phyloP scores from a whole-genome alignment of 2,113 vertebrate genomes.

The Amblyopsis rosae region DNA sequence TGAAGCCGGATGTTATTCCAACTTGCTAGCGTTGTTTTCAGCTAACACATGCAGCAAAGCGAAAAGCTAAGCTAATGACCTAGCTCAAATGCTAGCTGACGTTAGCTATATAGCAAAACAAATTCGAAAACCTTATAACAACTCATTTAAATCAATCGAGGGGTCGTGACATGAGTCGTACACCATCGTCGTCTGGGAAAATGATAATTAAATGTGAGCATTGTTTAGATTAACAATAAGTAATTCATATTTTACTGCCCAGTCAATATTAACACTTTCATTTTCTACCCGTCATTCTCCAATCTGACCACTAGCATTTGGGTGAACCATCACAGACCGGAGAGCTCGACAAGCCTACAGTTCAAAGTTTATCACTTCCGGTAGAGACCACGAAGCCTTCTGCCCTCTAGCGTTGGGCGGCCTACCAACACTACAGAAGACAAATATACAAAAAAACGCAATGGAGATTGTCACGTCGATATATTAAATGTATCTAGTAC shows the following conservation, averaged over 20 bases:
- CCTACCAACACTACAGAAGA: neutral
- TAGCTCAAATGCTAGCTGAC: neutral
- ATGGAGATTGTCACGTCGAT: neutral
- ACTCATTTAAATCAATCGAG: neutral
- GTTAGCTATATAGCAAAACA: conserved; percentile 58
- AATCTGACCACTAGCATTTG: too few species aligned
- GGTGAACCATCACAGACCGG: conserved; percentile 18
- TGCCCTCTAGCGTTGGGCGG: conserved; percentile 43
- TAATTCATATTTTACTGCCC: neutral
- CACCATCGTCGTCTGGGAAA: neutral
- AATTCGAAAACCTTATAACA: conserved; percentile 20
- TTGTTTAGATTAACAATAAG: neutral
- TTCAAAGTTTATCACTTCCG: conserved; percentile 42
- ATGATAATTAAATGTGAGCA: neutral
- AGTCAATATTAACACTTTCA: conserved; percentile 5
- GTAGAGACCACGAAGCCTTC: neutral
- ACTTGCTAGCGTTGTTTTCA: conserved; percentile 17
- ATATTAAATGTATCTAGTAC: too few species aligned
- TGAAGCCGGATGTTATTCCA: conserved; percentile 30
- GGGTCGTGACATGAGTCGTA: neutral
- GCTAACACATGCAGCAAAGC: conserved; percentile 14
- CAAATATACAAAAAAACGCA: neutral
- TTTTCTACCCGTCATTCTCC: conserved; percentile 19
- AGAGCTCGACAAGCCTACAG: conserved; percentile 4
- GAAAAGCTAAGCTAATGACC: conserved; percentile 25